These are phyloP conservation scores for Ostrea edulis DNA, from an alignment of 1,140 invertebrate species.

Conservation along the genomic window DNA sequence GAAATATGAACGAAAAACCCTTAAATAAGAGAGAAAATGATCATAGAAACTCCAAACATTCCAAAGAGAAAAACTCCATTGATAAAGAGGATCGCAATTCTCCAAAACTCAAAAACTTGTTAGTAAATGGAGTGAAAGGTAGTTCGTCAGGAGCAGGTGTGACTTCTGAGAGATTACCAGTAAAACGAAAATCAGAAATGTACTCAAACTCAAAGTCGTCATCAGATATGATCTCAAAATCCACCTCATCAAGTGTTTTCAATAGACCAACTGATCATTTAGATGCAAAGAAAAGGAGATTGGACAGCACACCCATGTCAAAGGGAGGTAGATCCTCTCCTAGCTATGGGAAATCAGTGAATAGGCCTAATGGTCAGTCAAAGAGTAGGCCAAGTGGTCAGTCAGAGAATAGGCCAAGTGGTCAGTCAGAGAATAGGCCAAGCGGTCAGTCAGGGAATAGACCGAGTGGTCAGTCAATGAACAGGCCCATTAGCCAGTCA, in stretches of 20 bases:
- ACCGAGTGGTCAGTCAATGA: not conserved
- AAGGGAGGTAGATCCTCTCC: not conserved
- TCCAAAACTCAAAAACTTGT: slow-evolving; percentile 13
- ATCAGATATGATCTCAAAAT: not conserved
- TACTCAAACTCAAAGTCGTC: not conserved
- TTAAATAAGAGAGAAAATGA: slow-evolving; percentile 33
- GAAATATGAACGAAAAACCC: not conserved
- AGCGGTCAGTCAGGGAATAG: not conserved
- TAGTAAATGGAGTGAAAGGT: not conserved
- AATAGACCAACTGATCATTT: not conserved
- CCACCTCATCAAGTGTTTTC: not conserved
- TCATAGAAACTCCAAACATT: slow-evolving; percentile 23
- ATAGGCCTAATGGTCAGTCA: no score
- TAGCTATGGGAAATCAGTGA: not conserved
- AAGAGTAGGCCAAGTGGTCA: no score
- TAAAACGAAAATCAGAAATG: not conserved
- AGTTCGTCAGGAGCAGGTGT: not conserved
- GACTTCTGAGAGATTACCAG: not conserved
- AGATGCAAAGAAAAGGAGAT: not conserved
- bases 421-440: not conserved
- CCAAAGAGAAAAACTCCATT: not conserved
- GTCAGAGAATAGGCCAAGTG: not conserved
- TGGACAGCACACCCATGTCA: slow-evolving; percentile 23
- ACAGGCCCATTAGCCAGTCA: not conserved
- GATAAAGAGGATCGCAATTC: not conserved